phyloP scores from a whole-genome alignment of 2,113 vertebrate genomes.

The Empidonax alnorum region DNA sequence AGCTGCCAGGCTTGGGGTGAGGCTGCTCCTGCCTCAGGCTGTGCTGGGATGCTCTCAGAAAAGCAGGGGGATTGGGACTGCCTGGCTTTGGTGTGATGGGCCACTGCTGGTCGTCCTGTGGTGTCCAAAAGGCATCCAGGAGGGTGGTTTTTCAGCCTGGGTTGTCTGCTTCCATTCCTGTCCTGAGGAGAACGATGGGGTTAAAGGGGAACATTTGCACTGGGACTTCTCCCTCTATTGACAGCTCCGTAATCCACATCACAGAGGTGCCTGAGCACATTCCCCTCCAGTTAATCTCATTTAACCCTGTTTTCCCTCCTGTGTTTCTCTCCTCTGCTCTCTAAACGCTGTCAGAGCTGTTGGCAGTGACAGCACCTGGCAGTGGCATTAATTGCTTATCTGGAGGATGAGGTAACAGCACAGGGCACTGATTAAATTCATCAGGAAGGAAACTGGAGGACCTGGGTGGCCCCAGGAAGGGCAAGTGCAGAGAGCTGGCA shows the following conservation, averaged over 20 bases:
- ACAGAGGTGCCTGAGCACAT: not conserved
- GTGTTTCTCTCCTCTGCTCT: not conserved
- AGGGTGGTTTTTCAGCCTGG: not conserved
- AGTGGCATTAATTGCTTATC: conserved; percentile 41
- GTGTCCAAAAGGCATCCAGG: not conserved
- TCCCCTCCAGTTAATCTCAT: conserved; percentile 44
- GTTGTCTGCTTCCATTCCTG: not conserved
- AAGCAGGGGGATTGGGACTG: not conserved
- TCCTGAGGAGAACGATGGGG: not conserved
- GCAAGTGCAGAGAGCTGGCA: not conserved
- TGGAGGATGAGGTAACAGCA: not conserved
- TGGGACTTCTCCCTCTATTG: not conserved
- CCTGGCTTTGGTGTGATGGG: not conserved
- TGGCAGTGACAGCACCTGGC: conserved; percentile 47
- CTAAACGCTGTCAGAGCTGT: conserved; percentile 4
- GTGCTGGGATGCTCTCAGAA: not conserved
- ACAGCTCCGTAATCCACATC: not conserved
- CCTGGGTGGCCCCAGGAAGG: not conserved
- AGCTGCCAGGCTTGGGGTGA: not conserved
- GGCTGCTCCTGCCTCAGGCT: not conserved
- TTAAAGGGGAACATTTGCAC: not conserved
- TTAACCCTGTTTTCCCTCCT: conserved; percentile 35
- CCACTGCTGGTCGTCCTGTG: accelerated
- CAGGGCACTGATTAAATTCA: conserved; percentile 28
- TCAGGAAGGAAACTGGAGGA: not conserved